Evolutionary conservation across 1,140 invertebrate genomes (phyloP), one percentile per base, ranked within the genome.

Genomic region (Phocides pigmalion): DNA sequence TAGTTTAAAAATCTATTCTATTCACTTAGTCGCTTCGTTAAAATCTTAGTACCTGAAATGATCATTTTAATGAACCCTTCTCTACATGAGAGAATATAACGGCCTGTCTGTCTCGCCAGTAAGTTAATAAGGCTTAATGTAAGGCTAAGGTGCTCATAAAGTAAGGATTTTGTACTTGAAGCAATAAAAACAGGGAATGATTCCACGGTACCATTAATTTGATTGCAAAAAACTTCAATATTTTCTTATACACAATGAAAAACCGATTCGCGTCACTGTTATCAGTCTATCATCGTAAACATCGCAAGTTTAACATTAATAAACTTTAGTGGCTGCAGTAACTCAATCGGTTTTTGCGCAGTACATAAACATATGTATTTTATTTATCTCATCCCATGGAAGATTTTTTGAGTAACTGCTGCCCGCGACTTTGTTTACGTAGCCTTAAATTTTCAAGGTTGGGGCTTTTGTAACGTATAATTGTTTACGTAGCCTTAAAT

Each of bases 301-400:
- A 37, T 25, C 39, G 16, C 47, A 20, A 56, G 70, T 70, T 73
- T 72, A 68, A 64, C 50, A 58, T 73, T 62, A 68, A 73, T 76
- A 73, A 70, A 70, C 25, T 41, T 59, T 73, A 73, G 41, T 76
- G 70, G 54, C 41, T 47, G 56, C 42, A 64, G 62, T 73, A 76
- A 68, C 68, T 72, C 68, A 73, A 70, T 70, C 62, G 54, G 19
- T 66, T 56, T 63, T 70, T 62, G 44, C 53, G 15, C 15, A 22
- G 61, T 14, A 46, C 41, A 37, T 67, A 56, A 67, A 62, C 53
- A 56, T n/a, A n/a, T n/a, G n/a, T n/a, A n/a, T n/a, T n/a, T n/a
- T n/a, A n/a, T n/a, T n/a, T n/a, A n/a, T n/a, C n/a, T n/a, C n/a
- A n/a, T n/a, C n/a, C n/a, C n/a, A n/a, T n/a, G n/a, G n/a, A n/a